phyloP scores from a whole-genome alignment of 2,888 invertebrate species.

The Chorisops tibialis region DNA sequence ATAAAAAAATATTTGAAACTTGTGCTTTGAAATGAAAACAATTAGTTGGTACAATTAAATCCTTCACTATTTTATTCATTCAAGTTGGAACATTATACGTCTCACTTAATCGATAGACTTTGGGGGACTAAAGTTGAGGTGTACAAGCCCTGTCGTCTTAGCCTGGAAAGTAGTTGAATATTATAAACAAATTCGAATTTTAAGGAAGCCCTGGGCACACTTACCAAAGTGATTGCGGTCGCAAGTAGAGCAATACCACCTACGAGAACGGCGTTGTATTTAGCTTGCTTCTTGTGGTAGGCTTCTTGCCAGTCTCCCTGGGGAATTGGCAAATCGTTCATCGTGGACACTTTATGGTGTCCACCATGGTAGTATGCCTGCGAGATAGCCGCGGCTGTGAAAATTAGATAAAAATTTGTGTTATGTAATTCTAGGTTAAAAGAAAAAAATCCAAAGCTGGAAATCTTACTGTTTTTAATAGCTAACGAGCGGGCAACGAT shows the following conservation, averaged over 20 bases:
- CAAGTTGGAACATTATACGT: background rate
- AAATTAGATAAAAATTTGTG: background rate
- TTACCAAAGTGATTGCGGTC: conserved; percentile 48
- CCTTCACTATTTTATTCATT: conserved; percentile 6
- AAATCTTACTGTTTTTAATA: conserved; percentile 18
- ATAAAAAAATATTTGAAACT: no score
- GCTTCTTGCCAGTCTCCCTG: conserved; percentile 73
- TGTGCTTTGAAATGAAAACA: no score
- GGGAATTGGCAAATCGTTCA: conserved; percentile 77
- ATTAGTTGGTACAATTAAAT: background rate
- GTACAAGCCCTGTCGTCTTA: conserved; percentile 60
- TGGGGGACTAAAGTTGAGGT: conserved; percentile 64
- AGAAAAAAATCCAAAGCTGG: background rate
- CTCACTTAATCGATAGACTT: conserved; percentile 55
- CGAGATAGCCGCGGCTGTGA: conserved; percentile 45
- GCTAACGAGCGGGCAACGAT: conserved; percentile 41
- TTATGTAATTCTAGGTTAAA: conserved; percentile 28
- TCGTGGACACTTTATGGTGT: conserved; percentile 50
- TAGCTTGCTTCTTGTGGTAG: conserved; percentile 62
- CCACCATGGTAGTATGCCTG: conserved; percentile 43
- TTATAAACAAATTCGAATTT: background rate
- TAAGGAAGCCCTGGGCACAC: conserved; percentile 33
- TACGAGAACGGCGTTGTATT: conserved; percentile 64
- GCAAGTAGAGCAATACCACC: conserved; percentile 57
- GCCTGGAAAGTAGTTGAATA: conserved; percentile 52